Evolutionary conservation across 2,888 invertebrate species (phyloP).

Genomic region (Ichneumoninae sp.): DNA sequence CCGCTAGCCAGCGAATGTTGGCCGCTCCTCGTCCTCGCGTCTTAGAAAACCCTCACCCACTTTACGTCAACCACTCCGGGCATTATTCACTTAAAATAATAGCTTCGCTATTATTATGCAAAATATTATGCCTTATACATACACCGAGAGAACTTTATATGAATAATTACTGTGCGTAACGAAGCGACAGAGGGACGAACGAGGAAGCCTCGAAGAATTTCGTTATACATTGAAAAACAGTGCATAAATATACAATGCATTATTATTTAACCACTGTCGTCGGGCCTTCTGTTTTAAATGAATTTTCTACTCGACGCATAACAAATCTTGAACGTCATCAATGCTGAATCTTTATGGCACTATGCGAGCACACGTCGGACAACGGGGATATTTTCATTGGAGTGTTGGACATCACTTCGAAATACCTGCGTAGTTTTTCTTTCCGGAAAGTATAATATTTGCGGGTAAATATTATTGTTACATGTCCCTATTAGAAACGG

Average conservation of each 20-base stretch:
- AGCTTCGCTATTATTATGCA: conserved; percentile 36
- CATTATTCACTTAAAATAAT: conserved; percentile 46
- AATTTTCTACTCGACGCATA: neutral
- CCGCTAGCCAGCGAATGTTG: conserved; percentile 21
- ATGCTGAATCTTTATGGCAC: neutral
- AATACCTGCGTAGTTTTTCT: too few species aligned
- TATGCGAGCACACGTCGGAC: too few species aligned
- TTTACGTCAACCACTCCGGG: conserved; percentile 27
- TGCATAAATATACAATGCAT: conserved; percentile 7
- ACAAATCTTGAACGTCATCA: neutral
- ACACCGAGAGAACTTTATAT: conserved; percentile 29
- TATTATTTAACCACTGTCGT: neutral
- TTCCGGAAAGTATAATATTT: neutral
- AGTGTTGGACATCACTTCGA: neutral
- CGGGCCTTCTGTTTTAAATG: neutral
- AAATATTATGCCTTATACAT: conserved; percentile 16
- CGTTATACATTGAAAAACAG: conserved; percentile 7
- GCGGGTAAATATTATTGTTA: neutral
- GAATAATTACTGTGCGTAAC: conserved; percentile 40
- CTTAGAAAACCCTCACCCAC: conserved; percentile 22
- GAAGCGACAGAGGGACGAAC: conserved; percentile 10
- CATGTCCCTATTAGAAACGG: neutral
- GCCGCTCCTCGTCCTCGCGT: conserved; percentile 24
- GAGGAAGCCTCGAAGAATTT: neutral
- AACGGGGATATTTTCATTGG: neutral